These are phyloP conservation scores for Diorhabda carinulata DNA, from an alignment of 1,140 invertebrate genomes.

Conservation along the genomic window DNA sequence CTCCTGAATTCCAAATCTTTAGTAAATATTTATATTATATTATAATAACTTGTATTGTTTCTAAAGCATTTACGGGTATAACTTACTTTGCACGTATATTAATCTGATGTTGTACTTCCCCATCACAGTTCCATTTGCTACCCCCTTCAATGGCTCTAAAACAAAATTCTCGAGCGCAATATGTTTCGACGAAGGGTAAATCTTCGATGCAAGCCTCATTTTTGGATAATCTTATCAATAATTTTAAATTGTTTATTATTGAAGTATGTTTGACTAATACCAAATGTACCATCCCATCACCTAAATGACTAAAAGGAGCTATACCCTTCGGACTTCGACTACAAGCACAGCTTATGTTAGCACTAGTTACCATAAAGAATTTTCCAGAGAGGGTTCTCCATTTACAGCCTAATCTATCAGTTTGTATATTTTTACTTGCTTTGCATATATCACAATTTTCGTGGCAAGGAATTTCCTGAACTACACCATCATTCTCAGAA, in stretches of 20 bases:
- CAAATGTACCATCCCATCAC: conserved; percentile 77
- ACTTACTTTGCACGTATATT: conserved; percentile 66
- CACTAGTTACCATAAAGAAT: conserved; percentile 75
- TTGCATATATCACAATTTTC: conserved; percentile 39
- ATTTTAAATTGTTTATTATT: conserved; percentile 66
- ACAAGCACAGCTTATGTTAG: conserved; percentile 77
- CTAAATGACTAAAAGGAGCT: conserved; percentile 74
- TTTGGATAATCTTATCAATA: conserved; percentile 60
- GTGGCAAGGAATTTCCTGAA: conserved; percentile 32
- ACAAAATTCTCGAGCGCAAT: conserved; percentile 69
- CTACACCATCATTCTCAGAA: conserved; percentile 43
- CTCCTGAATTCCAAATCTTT: neutral
- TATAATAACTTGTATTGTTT: conserved; percentile 3
- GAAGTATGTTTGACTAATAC: conserved; percentile 73
- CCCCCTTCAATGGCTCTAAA: conserved; percentile 57
- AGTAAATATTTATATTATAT: conserved; percentile 1
- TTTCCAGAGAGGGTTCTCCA: conserved; percentile 66
- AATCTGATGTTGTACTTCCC: conserved; percentile 68
- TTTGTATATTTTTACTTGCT: conserved; percentile 19
- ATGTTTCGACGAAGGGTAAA: conserved; percentile 74
- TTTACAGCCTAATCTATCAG: conserved; percentile 31
- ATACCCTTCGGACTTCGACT: conserved; percentile 70
- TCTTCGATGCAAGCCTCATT: conserved; percentile 57
- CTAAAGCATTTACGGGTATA: neutral
- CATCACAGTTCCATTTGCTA: conserved; percentile 84